Percentiles rank a stretch among this genome's conserved stretches.
These are phyloP conservation scores for Timandra comae DNA, from an alignment of 2,888 invertebrate species.

Conservation along the genomic window DNA sequence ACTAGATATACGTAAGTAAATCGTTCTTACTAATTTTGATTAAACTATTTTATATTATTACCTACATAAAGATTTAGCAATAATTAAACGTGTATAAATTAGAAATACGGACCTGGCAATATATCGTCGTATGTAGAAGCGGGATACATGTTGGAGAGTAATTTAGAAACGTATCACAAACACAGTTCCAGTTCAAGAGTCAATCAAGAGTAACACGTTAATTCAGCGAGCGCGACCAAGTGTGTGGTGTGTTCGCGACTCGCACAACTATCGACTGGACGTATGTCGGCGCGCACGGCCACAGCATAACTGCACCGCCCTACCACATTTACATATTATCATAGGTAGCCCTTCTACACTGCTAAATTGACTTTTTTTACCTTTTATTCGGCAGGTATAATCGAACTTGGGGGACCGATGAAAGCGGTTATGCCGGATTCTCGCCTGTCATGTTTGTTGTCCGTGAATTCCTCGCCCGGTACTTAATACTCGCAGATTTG, in stretches of 20 bases:
- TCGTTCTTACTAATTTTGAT: too few species aligned
- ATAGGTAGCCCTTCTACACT: slow-evolving; percentile 69
- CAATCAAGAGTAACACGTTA: slow-evolving; percentile 26
- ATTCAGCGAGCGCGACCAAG: slow-evolving; percentile 28
- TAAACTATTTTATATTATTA: too few species aligned
- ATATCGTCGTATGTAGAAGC: slow-evolving; percentile 57
- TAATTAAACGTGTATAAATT: too few species aligned
- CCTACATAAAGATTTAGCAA: too few species aligned
- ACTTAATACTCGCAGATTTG: slow-evolving; percentile 27
- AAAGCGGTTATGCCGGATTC: slow-evolving; percentile 53
- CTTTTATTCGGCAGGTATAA: slow-evolving; percentile 73
- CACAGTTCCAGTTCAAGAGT: slow-evolving; percentile 27
- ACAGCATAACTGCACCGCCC: slow-evolving; percentile 64
- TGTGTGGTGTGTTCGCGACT: slow-evolving; percentile 29
- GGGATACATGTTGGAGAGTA: too few species aligned
- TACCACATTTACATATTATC: slow-evolving; percentile 71
- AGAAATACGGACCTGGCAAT: slow-evolving; percentile 49
- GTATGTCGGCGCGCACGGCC: slow-evolving; percentile 40
- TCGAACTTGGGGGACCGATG: slow-evolving; percentile 65
- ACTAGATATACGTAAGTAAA: too few species aligned
- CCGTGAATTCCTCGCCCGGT: slow-evolving; percentile 31
- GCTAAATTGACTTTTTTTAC: slow-evolving; percentile 74
- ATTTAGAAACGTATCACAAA: slow-evolving; percentile 30
- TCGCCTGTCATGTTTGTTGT: slow-evolving; percentile 38
- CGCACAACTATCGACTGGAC: slow-evolving; percentile 37